A percentile compares a stretch with the other conserved stretches of the same genome.
These are phyloP conservation scores for Poeciliopsis gracilis DNA, from an alignment of 2,797 vertebrate species.

Conservation along the genomic window DNA sequence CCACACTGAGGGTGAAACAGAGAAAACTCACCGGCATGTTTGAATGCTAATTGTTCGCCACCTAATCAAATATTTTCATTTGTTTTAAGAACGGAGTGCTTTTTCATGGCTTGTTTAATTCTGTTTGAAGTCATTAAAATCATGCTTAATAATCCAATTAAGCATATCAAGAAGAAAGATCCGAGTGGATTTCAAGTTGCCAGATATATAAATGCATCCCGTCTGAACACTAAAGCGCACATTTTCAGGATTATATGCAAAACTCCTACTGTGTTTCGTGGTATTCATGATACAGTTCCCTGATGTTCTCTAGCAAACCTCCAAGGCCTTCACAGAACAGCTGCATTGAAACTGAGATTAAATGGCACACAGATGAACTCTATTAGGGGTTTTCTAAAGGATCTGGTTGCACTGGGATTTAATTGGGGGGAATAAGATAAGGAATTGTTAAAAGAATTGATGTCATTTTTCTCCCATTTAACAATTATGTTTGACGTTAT, in stretches of 20 bases:
- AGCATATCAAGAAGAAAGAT: slow-evolving; percentile 34
- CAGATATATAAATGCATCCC: slow-evolving; percentile 31
- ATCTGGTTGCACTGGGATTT: neutral
- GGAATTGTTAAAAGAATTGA: neutral
- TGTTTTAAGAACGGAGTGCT: slow-evolving; percentile 26
- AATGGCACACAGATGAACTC: neutral
- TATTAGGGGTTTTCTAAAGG: neutral
- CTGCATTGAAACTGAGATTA: neutral
- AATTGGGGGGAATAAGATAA: neutral
- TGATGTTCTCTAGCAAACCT: neutral
- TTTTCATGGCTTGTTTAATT: slow-evolving; percentile 36
- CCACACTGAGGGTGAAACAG: slow-evolving; percentile 61
- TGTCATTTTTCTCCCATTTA: neutral
- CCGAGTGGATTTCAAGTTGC: slow-evolving; percentile 11
- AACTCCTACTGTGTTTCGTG: neutral
- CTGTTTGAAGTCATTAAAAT: slow-evolving; percentile 47
- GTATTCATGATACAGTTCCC: neutral
- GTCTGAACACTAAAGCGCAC: slow-evolving; percentile 23
- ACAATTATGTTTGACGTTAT: neutral
- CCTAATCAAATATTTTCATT: slow-evolving; percentile 38
- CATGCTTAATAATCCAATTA: slow-evolving; percentile 36
- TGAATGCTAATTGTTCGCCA: slow-evolving; percentile 33
- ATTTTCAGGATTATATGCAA: slow-evolving; percentile 19
- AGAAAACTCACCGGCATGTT: slow-evolving; percentile 23
- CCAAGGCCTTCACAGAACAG: neutral